Base-by-base conservation (phyloP, 1,140 invertebrate species). In the Drosophila parvula region DNA sequence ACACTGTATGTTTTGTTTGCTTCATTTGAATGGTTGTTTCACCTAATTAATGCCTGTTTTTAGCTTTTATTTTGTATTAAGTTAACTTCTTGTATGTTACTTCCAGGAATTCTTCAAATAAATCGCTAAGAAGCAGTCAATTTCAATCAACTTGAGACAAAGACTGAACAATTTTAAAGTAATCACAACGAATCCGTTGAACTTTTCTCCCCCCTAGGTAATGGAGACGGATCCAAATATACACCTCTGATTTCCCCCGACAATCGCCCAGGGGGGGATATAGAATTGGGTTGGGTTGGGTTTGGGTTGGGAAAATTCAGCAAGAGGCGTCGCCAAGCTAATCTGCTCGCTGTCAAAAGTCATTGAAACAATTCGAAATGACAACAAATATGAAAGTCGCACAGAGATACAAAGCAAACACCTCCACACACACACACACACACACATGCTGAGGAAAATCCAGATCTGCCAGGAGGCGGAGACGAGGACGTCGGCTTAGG, bases 301-400 rank as follows among this genome's bases (percentile, higher is more conserved):
- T 50, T 32, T 34, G 3, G 28, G 34, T 30, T 10, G 28, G 36
- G 45, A 40, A 51, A 59, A 51, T 43, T 51, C 47, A 45, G 48
- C 44, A 47, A 59, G 56, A 85, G 81, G 81, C 81, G 81, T 80
- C 81, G 74, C 79, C 77, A 62, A 88, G 79, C 83, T 83, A 86
- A 86, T 83, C 79, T 86, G 84, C 75, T 79, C 61, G 67, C 83
- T 86, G 83, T 86, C 83, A 86, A 83, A 86, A 86, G 83, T 86
- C 83, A 78, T 75, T 79, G 83, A 83, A 88, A 86, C 83, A 88
- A 86, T 86, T 86, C 71, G 83, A 78, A 86, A 89, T 88, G 83
- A 88, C 83, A 88, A 83, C 83, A 86, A 88, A 86, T 88, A 88
- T 88, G 73, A 48, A 80, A 78, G 73, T 75, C 81, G 75, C 68